Evolutionary conservation across 2,113 vertebrate genomes (phyloP).

Genomic region (Archocentrus centrarchus): DNA sequence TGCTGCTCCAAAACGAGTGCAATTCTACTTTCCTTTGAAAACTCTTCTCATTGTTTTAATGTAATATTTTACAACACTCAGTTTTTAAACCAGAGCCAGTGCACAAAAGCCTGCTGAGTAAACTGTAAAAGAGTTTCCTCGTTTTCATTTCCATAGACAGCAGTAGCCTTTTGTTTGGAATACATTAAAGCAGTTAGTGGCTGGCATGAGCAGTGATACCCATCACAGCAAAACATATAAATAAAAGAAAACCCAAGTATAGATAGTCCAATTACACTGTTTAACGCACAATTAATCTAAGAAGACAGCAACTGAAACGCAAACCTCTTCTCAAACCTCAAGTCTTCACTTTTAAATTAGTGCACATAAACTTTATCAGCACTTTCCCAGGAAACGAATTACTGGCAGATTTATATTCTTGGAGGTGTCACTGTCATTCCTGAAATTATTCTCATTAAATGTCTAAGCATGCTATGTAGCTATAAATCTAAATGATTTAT

Average conservation of each 20-base stretch:
- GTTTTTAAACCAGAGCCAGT: not conserved
- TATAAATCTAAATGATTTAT: conserved; percentile 41
- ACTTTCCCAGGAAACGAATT: conserved; percentile 40
- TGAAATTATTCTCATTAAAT: conserved; percentile 34
- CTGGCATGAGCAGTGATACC: conserved; percentile 1
- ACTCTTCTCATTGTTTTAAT: conserved; percentile 17
- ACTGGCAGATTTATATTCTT: conserved; percentile 47
- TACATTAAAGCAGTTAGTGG: not conserved
- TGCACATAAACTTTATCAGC: conserved; percentile 20
- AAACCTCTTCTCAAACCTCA: conserved; percentile 29
- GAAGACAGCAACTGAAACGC: not conserved
- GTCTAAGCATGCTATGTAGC: not conserved
- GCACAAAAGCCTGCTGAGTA: not conserved
- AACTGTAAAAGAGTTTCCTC: conserved; percentile 25
- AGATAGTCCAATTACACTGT: not conserved
- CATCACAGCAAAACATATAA: not conserved
- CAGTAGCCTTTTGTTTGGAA: not conserved
- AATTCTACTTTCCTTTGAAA: conserved; percentile 48
- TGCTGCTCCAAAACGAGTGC: conserved; percentile 40
- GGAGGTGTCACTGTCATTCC: conserved; percentile 50
- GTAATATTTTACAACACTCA: not conserved
- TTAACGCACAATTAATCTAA: conserved; percentile 12
- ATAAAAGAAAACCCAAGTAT: not conserved
- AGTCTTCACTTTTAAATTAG: conserved; percentile 14
- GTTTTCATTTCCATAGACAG: conserved; percentile 14